phyloP scores from a whole-genome alignment of 2,113 vertebrate genomes.

The Actenoides hombroni region DNA sequence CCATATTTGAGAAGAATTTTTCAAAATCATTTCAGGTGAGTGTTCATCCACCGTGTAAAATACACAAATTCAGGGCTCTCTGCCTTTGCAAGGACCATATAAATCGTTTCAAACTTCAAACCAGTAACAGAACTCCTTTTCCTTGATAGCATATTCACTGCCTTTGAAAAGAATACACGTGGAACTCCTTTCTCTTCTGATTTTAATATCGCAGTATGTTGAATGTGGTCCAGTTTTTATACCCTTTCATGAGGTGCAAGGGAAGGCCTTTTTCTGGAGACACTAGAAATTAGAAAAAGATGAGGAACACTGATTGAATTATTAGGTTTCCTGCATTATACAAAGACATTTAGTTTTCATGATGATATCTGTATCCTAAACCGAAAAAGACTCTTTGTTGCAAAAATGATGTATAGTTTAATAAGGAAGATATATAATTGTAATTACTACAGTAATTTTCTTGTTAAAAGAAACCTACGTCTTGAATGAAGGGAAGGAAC shows the following conservation, averaged over 20 bases:
- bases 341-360: slow-evolving; percentile 32
- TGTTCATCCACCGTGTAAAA: background rate
- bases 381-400: background rate
- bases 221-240: background rate
- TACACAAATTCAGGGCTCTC: background rate
- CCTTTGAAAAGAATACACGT: background rate
- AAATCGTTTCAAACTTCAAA: background rate
- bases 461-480: slow-evolving; percentile 43
- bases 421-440: slow-evolving; percentile 54
- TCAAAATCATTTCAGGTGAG: background rate
- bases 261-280: background rate
- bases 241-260: background rate
- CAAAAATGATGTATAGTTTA: slow-evolving; percentile 49
- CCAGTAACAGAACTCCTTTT: background rate
- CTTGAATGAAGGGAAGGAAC: slow-evolving; percentile 8
- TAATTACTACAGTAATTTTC: slow-evolving; percentile 53
- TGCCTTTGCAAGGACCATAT: background rate
- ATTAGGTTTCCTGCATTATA: slow-evolving; percentile 32
- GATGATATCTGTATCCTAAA: slow-evolving; percentile 34
- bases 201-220: background rate
- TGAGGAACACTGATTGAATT: slow-evolving; percentile 29
- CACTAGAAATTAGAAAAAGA: slow-evolving; percentile 21
- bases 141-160: background rate
- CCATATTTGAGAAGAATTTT: background rate
- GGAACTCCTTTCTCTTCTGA: background rate